Base-by-base conservation (phyloP, 2,888 invertebrate species). In the Cephus rjabovi region DNA sequence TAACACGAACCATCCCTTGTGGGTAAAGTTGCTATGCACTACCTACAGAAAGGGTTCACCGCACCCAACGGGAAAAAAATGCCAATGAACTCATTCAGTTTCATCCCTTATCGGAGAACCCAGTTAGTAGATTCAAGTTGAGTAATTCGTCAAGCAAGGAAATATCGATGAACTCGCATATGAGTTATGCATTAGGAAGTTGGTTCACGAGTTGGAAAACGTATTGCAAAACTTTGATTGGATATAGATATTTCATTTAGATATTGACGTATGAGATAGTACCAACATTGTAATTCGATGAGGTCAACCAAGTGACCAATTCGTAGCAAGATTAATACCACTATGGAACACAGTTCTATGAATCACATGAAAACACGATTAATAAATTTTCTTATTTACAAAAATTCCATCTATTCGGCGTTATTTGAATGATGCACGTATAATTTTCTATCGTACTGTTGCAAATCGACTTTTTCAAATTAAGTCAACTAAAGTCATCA, bases 221-320 rank as follows among this genome's bases (percentile, higher is more conserved):
- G 76, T 75, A 80, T 79, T 78, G 79, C 76, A 77, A 81, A 83
- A 81, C 81, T 83, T 83, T 80, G 83, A 82, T 83, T 83, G 79
- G 79, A 79, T 79, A 79, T 80, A 79, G 80, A 81, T 81, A 77
- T 81, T 83, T 83, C 80, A 81, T 80, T 83, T 76, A 78, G 83
- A 83, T 82, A 81, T 80, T 74, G 77, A 76, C 73, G 34, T n/a
- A 77, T 31, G 40, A n/a, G 79, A 3, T 31, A 71, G 31, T 34
- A 56, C 15, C 23, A 56, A 23, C 23, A 56, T 56, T 23, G 56
- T 23, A 56, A 56, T 56, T 56, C 15, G 56, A 56, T 23, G 23
- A 56, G 56, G 9, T 56, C 56, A 23, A 23, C 23, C 56, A 9
- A 56, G 9, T 56, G 56, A 56, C 56, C 56, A 23, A 23, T 56